Evolutionary conservation across 2,113 vertebrate species (phyloP), one percentile per base, ranked within the genome.

Genomic region (Vulpes ferrilata): DNA sequence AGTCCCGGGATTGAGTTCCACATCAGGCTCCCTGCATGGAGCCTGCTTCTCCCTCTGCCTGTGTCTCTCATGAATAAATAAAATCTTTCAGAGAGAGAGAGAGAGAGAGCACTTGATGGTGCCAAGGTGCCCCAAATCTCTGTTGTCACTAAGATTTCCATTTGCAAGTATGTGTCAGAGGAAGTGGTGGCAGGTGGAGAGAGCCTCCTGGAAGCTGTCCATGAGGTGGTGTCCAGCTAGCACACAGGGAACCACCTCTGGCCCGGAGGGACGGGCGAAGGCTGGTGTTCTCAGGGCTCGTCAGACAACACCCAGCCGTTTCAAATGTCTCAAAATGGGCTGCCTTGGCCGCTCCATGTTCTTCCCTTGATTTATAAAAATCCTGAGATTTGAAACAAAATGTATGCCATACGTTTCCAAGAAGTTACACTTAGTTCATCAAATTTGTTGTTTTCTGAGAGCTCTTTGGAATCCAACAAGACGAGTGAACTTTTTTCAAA

Each of bases 391-490:
- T 88, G 88, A 95, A 94, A 16, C 25, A 27, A 97, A 94, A 95
- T 93, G 43, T 96, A 93, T 55, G 27, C 25, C 81, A 88, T 91
- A 60, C 88, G 32, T 86, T 98, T 96, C 88, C 55, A 32, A 96
- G 86, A 96, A 91, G 94, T 97, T 93, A 83, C 32, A 94, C 67
- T 92, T 88, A 30, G 11, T 94, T 95, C 60, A 90, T 96, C 88
- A 94, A 91, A 93, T 88, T 84, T 80, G 69, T 95, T 98, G 90
- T 97, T 96, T 97, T 97, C 43, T 62, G 32, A 86, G 87, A 69
- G 53, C 43, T 95, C n/a, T 93, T 60, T 97, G 82, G 96, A 97
- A 74, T 96, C 80, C 81, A 85, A 32, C 43, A 80, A 97, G 27
- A 92, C 60, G 64, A 96, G 96, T 87, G 19, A 97, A n/a, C 11